Evolutionary conservation across 1,140 invertebrate species (phyloP), one percentile per base, ranked within the genome.

Genomic region (Tetranychus urticae): DNA sequence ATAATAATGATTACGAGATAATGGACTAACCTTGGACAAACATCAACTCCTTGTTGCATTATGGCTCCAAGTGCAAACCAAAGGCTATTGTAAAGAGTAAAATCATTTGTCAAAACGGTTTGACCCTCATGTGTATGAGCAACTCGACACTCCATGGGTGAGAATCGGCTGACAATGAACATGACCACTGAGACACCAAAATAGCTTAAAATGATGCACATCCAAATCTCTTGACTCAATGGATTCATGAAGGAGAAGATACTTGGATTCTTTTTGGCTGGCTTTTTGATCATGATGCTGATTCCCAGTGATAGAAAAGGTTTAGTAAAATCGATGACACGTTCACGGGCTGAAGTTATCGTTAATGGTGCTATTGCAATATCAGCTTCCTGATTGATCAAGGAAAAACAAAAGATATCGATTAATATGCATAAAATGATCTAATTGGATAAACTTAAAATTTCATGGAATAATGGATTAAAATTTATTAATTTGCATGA

Each of bases 201-300:
- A 73, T 94, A 97, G 56, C 88, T 91, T 72, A 94, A 90, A 65
- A 93, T 83, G 59, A 97, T 86, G 74, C 90, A 94, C 70, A 81
- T 85, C 93, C 93, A 98, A 70, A 97, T 96, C 73, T 94, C 93
- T 68, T 88, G 88, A 58, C 89, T 94, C 45, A 98, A 77, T 23
- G 94, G 94, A 72, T 89, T 88, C 70, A 98, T 81, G 74, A 98
- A 98, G 68, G 89, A 93, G 75, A 97, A 96, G 3, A 94, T 88
- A 23, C 88, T 65, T 2, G 85, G 82, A 69, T 88, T 86, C 70
- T 88, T 85, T 73, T 94, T 94, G 64, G 90, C 81, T 6, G 88
- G 88, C 71, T 91, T 94, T 74, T 92, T 96, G 67, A 94, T 91
- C 82, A 94, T 88, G 66, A 97, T 94, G 65, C 88, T 93, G 68